A percentile compares a stretch with the other conserved stretches of the same genome.
Evolutionary conservation across 2,888 invertebrate genomes (phyloP).

Genomic region (Archips xylosteana): DNA sequence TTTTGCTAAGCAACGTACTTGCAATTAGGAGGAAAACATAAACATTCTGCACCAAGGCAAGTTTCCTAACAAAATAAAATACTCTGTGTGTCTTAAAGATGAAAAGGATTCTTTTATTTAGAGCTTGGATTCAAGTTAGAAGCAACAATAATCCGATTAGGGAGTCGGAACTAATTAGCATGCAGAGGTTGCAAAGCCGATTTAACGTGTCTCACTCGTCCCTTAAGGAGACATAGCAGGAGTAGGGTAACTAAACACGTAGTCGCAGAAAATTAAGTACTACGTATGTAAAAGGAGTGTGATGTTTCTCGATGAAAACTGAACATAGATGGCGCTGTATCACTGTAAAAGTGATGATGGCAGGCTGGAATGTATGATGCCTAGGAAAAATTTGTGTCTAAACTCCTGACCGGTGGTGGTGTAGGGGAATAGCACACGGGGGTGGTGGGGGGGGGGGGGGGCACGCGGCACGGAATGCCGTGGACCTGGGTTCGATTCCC

Average conservation of each 20-base stretch:
- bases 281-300: background rate
- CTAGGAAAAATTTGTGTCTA: no score
- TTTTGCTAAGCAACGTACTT: background rate
- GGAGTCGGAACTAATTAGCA: slow-evolving; percentile 57
- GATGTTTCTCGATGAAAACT: no score
- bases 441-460: no score
- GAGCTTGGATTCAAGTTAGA: background rate
- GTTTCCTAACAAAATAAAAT: background rate
- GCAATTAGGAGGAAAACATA: background rate
- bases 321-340: no score
- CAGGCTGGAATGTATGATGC: no score
- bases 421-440: no score
- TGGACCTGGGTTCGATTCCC: no score
- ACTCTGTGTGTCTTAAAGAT: background rate
- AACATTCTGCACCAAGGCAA: background rate
- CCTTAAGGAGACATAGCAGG: slow-evolving; percentile 28
- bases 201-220: slow-evolving; percentile 49
- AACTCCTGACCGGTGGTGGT: no score
- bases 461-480: no score
- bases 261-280: background rate
- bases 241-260: background rate
- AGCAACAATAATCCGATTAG: slow-evolving; percentile 56
- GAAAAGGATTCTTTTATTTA: slow-evolving; percentile 2
- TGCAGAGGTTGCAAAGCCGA: slow-evolving; percentile 58
- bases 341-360: no score